Percentiles rank a stretch among this genome's conserved stretches.
phyloP scores from a whole-genome alignment of 2,888 invertebrate species.

The Trisateles emortualis region DNA sequence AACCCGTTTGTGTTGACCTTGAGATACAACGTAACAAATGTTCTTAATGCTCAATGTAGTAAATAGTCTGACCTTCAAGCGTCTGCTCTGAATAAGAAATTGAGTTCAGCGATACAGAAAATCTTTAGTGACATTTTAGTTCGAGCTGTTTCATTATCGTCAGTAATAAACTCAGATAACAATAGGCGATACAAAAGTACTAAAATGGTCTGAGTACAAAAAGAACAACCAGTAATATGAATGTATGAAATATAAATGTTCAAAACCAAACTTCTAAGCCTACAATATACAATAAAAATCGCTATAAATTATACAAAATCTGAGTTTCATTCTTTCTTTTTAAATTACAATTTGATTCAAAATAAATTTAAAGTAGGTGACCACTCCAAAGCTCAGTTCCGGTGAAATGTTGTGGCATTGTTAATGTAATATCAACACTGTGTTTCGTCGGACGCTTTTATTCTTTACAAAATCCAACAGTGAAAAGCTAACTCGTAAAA shows the following conservation, averaged over 20 bases:
- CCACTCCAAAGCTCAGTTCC: constrained; percentile 43
- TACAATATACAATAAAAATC: background rate
- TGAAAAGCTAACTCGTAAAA: constrained; percentile 64
- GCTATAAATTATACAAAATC: constrained; percentile 21
- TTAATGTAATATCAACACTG: constrained; percentile 51
- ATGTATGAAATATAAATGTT: no score
- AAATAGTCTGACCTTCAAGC: background rate
- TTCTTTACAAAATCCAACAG: constrained; percentile 50
- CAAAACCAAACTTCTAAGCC: background rate
- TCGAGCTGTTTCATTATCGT: background rate
- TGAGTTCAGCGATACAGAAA: background rate
- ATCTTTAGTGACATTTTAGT: background rate
- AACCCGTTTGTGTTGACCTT: constrained; percentile 11
- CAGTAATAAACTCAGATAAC: background rate
- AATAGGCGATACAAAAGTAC: background rate
- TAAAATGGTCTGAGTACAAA: background rate
- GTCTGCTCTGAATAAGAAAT: constrained; percentile 8
- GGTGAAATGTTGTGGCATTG: constrained; percentile 40
- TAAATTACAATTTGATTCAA: constrained; percentile 36
- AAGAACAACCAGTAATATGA: background rate
- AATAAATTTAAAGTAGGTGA: constrained; percentile 51
- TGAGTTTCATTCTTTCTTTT: constrained; percentile 35
- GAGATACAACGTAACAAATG: background rate
- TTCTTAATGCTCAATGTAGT: constrained; percentile 5
- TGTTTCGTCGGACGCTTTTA: constrained; percentile 43